A percentile compares a stretch with the other conserved stretches of the same genome.
These are phyloP conservation scores for Eupeodes latifasciatus DNA, from an alignment of 2,888 invertebrate genomes.

Conservation along the genomic window DNA sequence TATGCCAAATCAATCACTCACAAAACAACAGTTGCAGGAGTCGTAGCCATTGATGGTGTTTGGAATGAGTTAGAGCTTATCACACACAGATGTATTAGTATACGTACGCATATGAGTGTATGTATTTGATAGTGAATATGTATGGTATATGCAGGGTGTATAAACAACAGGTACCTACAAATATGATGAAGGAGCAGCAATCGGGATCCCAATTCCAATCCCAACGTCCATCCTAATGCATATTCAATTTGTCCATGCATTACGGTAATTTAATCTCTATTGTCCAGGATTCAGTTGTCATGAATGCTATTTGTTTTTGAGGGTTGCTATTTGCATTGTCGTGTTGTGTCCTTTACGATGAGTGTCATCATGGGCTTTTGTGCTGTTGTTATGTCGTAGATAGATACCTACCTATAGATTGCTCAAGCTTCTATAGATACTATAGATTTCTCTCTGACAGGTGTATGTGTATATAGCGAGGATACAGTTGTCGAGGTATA, in stretches of 20 bases:
- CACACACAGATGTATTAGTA: background rate
- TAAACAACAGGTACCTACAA: slow-evolving; percentile 33
- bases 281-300: slow-evolving; percentile 73
- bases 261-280: slow-evolving; percentile 76
- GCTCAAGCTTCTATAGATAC: background rate
- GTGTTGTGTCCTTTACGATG: slow-evolving; percentile 53
- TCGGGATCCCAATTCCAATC: background rate
- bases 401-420: background rate
- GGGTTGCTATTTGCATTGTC: slow-evolving; percentile 60
- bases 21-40: slow-evolving; percentile 66
- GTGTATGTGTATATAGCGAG: background rate
- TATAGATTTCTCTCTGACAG: background rate
- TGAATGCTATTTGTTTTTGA: slow-evolving; percentile 71
- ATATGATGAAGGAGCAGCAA: background rate
- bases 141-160: background rate
- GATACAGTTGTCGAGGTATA: too few species aligned
- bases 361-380: slow-evolving; percentile 45
- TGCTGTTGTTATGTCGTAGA: background rate
- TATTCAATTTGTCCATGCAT: slow-evolving; percentile 76
- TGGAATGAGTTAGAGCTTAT: slow-evolving; percentile 22
- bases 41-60: slow-evolving; percentile 47
- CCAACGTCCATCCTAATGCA: slow-evolving; percentile 61
- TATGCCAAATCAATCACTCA: slow-evolving; percentile 76
- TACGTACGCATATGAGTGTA: background rate
- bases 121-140: background rate